Percentiles rank a stretch among this genome's conserved stretches.
Conservation (phyloP, 2,797 vertebrate species). For the Philypnodon macrostomus region DNA sequence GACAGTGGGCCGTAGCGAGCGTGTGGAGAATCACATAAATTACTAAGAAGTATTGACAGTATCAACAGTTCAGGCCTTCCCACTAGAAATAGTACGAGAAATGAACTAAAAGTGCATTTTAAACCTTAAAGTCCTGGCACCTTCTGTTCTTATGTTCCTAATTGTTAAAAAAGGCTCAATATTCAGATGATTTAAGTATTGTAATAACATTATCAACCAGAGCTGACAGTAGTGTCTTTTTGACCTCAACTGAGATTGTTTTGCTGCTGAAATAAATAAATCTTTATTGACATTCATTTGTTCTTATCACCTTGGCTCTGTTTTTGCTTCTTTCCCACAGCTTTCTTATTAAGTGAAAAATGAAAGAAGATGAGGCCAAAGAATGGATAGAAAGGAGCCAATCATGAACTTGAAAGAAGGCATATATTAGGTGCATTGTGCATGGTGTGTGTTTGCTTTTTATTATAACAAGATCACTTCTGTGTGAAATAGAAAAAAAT, state of each 20-base stretch:
- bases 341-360: constrained; percentile 69
- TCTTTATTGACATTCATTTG: neutral
- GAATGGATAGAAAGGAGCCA: constrained; percentile 15
- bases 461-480: constrained; percentile 12
- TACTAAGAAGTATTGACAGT: no score
- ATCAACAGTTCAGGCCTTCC: no score
- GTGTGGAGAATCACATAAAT: no score
- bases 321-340: constrained; percentile 40
- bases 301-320: neutral
- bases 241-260: constrained; percentile 1
- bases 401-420: constrained; percentile 53
- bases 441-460: constrained; percentile 25
- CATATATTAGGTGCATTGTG: constrained; percentile 30
- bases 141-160: neutral
- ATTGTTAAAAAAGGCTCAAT: neutral
- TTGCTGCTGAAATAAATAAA: neutral
- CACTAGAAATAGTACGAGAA: no score
- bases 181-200: constrained; percentile 1
- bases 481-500: constrained; percentile 27
- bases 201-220: constrained; percentile 1
- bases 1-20: no score
- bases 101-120: no score
- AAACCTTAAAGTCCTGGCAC: no score
- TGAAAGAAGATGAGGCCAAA: constrained; percentile 24
- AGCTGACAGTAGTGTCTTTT: neutral